These are phyloP conservation scores for Acestrorhynchus altus DNA, from an alignment of 2,797 vertebrate species.

Conservation along the genomic window DNA sequence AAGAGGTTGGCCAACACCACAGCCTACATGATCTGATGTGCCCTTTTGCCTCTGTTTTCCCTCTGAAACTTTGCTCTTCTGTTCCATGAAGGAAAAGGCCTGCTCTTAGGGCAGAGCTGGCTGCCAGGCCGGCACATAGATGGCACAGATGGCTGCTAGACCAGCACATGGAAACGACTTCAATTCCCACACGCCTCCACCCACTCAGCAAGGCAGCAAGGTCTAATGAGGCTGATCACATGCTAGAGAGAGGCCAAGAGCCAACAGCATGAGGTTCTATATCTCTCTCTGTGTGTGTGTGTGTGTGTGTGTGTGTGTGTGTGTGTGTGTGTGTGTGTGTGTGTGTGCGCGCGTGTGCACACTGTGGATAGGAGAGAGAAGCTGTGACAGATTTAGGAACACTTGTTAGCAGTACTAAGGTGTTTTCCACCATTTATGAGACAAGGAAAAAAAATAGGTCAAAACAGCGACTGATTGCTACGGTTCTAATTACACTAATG, in stretches of 20 bases:
- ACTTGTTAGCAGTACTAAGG: conserved; percentile 40
- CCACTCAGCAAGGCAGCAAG: conserved; percentile 25
- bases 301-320: background rate
- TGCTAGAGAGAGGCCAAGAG: conserved; percentile 8
- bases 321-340: background rate
- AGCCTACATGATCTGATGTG: background rate
- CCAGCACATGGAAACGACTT: conserved; percentile 16
- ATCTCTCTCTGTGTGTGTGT: no score
- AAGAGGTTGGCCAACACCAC: background rate
- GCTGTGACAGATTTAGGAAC: conserved; percentile 47
- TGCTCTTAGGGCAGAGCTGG: conserved; percentile 24
- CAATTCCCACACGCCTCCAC: conserved; percentile 14
- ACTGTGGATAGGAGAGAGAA: conserved; percentile 12
- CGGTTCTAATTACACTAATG: conserved; percentile 64
- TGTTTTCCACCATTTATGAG: conserved; percentile 56
- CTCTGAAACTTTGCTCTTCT: conserved; percentile 8
- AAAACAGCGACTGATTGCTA: conserved; percentile 62
- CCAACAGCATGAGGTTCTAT: background rate
- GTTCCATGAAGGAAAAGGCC: conserved; percentile 12
- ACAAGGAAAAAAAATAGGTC: conserved; percentile 55
- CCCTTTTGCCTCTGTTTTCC: conserved; percentile 20
- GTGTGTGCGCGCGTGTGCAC: conserved; percentile 19
- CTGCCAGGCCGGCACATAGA: conserved; percentile 17
- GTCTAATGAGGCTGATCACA: conserved; percentile 18
- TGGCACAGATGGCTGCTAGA: conserved; percentile 9